Base-by-base conservation (phyloP, 2,113 vertebrate species). In the Hiodon tergisus region DNA sequence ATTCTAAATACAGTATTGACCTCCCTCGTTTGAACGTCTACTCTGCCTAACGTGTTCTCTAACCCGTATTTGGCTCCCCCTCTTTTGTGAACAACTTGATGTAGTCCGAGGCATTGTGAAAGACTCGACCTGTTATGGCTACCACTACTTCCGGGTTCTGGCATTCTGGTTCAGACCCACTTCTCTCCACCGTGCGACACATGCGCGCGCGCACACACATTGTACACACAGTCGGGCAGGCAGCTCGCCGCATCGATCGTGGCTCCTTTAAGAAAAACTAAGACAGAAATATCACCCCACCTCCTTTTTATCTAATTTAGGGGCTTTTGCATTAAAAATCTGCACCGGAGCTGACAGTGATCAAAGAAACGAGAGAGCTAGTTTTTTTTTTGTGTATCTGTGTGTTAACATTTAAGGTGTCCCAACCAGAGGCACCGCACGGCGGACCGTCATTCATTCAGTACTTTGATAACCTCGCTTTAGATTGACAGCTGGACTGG, bases 131-230 rank as follows among this genome's bases (percentile, higher is more conserved):
- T 90, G 89, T 89, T 91, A 92, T 92, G 89, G 89, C 89, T 89
- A 91, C 91, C 91, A 90, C 90, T 91, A 90, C 91, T 91, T 92
- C 91, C 91, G 91, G 91, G 89, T 92, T 91, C 88, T 87, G 83
- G 88, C 90, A 91, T 87, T 90, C 90, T 84, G 85, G 83, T 90
- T 84, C 87, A 87, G 86, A 88, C 82, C 88, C 87, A 90, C 85
- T 87, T 86, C 89, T 85, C 88, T 84, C 87, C 89, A 86, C 88
- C 83, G 85, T 83, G 78, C 81, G 80, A 83, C 86, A 84, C 89
- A 55, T 75, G 66, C 75, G 83, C 87, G 86, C 86, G 8, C 58
- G 55, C 51, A 14, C 62, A 10, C 76, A 16, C 50, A 54, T 47
- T 86, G 81, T 86, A 81, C 83, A 88, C 84, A 82, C 86, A 86